These are phyloP conservation scores for Otolemur garnettii DNA, from an alignment of 2,113 vertebrate genomes.

Conservation along the genomic window DNA sequence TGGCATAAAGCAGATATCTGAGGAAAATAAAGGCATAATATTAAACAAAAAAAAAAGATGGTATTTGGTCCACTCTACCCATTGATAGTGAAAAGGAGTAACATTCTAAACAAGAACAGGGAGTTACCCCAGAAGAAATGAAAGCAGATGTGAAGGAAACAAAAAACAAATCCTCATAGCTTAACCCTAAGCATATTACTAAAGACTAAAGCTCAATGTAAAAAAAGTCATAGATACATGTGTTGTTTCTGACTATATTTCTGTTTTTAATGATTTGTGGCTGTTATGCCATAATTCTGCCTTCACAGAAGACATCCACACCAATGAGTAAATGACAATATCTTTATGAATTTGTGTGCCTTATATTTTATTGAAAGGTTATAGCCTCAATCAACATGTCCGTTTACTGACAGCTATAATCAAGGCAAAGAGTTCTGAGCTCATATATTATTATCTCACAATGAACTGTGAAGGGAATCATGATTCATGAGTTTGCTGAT, in stretches of 20 bases:
- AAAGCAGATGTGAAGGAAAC: background rate
- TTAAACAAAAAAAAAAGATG: background rate
- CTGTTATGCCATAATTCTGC: background rate
- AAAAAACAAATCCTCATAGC: background rate
- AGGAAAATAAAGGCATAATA: background rate
- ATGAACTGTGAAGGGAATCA: conserved; percentile 45
- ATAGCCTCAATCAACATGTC: conserved; percentile 54
- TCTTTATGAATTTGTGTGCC: conserved; percentile 43
- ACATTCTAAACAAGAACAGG: conserved; percentile 6
- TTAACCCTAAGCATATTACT: background rate
- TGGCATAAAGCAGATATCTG: background rate
- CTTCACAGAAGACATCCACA: background rate
- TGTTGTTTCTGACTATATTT: conserved; percentile 6
- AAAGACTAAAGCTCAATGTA: background rate
- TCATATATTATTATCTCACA: conserved; percentile 54
- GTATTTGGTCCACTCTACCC: background rate
- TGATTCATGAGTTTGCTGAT: conserved; percentile 11
- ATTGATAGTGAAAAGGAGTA: background rate
- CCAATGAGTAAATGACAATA: conserved; percentile 7
- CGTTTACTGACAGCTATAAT: conserved; percentile 58
- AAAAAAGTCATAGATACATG: background rate
- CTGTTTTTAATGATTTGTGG: background rate
- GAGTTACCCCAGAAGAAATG: background rate
- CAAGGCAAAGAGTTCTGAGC: conserved; percentile 54
- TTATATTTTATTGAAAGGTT: conserved; percentile 56